These are phyloP conservation scores for Ursus arctos DNA, from an alignment of 2,113 vertebrate genomes.

Conservation along the genomic window DNA sequence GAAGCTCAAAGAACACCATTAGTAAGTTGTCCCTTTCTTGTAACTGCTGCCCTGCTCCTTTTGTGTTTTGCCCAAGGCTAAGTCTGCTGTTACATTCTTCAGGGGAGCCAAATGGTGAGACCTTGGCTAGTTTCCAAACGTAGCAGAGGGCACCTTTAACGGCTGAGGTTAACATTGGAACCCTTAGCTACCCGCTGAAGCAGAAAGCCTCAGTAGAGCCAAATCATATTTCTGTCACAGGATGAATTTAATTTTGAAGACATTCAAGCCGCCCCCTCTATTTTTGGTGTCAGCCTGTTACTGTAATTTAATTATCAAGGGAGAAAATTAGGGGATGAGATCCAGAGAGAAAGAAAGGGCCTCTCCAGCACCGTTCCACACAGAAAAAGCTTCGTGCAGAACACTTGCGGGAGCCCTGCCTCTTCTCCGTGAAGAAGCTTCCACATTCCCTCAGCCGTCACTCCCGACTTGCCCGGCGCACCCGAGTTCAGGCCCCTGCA, in stretches of 20 bases:
- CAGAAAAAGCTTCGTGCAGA: neutral
- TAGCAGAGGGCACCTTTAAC: neutral
- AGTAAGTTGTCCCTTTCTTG: fast-evolving
- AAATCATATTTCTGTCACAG: constrained; percentile 40
- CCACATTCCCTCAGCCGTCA: neutral
- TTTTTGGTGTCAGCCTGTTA: constrained; percentile 42
- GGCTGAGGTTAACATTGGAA: neutral
- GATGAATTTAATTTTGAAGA: constrained; percentile 53
- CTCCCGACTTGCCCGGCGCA: neutral
- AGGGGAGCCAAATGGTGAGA: neutral
- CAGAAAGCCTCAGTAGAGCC: neutral
- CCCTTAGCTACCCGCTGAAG: fast-evolving
- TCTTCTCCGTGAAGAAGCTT: fast-evolving
- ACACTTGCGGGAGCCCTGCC: fast-evolving
- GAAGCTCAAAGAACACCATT: too few species aligned
- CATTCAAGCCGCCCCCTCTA: neutral
- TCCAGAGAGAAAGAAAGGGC: neutral
- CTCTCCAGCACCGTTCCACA: neutral
- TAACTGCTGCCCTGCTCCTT: too few species aligned
- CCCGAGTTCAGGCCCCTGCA: neutral
- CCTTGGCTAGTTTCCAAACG: fast-evolving
- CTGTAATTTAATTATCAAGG: constrained; percentile 70
- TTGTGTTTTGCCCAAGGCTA: neutral
- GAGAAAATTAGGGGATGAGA: constrained; percentile 32
- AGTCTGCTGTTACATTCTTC: neutral